A percentile compares a stretch with the other conserved stretches of the same genome.
Evolutionary conservation across 1,140 invertebrate species (phyloP).

Genomic region (Apis cerana): DNA sequence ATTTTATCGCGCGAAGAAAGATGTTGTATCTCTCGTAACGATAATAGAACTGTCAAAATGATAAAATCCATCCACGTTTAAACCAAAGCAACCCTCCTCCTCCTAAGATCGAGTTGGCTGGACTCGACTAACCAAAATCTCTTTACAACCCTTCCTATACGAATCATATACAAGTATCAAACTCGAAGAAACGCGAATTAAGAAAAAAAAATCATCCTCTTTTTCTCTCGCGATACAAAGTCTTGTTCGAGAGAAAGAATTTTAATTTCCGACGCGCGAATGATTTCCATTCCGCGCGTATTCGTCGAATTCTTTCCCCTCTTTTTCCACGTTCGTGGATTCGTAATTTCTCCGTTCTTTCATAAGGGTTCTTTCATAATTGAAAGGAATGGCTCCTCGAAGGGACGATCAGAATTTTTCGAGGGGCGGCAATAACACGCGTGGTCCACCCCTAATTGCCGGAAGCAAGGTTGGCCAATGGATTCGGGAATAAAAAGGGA

Average conservation of each 20-base stretch:
- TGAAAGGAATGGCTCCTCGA: background rate
- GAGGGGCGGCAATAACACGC: background rate
- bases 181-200: too few relatives aligned
- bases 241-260: background rate
- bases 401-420: constrained; percentile 6
- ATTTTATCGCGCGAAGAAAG: constrained; percentile 16
- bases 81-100: background rate
- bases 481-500: constrained; percentile 50
- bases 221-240: too few relatives aligned
- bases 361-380: background rate
- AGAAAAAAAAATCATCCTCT: too few relatives aligned
- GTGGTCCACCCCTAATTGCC: constrained; percentile 31
- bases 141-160: too few relatives aligned
- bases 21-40: constrained; percentile 10
- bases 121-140: too few relatives aligned
- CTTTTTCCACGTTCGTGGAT: background rate
- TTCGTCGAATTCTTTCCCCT: background rate
- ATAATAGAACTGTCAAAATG: constrained; percentile 38
- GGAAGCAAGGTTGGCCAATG: constrained; percentile 46
- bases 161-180: too few relatives aligned
- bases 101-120: background rate
- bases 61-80: constrained; percentile 12
- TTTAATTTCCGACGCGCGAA: background rate
- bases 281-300: background rate
- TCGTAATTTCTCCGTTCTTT: background rate